Evolutionary conservation across 2,113 vertebrate genomes (phyloP), one percentile per base, ranked within the genome.

Genomic region (Gobius niger): DNA sequence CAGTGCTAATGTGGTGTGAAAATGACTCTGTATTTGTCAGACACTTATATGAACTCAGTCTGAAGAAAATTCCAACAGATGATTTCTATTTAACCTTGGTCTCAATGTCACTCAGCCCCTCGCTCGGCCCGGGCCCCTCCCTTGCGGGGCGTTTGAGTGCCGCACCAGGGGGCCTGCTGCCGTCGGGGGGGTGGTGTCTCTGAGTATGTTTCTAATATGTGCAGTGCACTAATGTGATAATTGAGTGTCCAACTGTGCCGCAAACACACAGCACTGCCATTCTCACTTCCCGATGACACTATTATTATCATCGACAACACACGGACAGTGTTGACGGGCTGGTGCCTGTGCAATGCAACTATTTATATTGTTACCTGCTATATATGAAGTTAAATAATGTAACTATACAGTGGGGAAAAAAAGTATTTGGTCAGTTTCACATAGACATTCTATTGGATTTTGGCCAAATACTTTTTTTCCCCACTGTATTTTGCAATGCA

Each of bases 211-310:
- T 50, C 75, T 70, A 62, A 75, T 47, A 11, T 61, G 72, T 63
- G 54, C 67, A 72, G 89, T 81, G 88, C 85, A 85, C 82, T 91
- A 89, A 92, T 90, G 88, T 92, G 89, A 90, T 91, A 89, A 90
- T 83, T 90, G 78, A 89, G 76, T 76, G 81, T 85, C 85, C 80
- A 87, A 88, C 81, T 83, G 83, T 85, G 82, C 86, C 82, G 74
- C 82, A 65, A 77, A 40, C 70, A 81, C 67, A 77, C 74, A 73
- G 63, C 61, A 73, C 82, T 73, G 73, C 77, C 81, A 82, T 75
- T 60, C 53, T 66, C 82, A 68, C 76, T 68, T 82, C 77, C 76
- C 75, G 65, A 67, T 72, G 57, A 73, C 24, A 34, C 75, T 72
- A 75, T 72, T 72, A 59, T 41, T 59, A 59, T 34, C 56, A 41